Evolutionary conservation across 2,113 vertebrate genomes (phyloP).

Genomic region (Furnarius figulus): DNA sequence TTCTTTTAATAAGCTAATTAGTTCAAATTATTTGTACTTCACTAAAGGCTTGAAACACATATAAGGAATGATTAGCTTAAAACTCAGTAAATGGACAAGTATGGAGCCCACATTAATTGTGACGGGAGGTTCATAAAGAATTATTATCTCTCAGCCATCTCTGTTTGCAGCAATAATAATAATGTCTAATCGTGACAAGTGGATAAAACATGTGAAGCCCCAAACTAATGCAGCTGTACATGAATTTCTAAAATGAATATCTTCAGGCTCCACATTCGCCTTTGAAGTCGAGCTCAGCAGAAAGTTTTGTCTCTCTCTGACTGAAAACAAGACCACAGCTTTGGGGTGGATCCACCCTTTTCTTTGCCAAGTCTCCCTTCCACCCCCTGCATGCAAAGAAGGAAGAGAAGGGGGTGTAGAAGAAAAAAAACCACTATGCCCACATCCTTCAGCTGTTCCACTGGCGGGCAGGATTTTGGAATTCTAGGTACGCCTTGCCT

Average conservation of each 20-base stretch:
- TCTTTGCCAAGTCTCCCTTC: background rate
- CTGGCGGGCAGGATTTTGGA: background rate
- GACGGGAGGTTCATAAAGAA: constrained; percentile 75
- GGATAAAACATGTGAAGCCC: constrained; percentile 67
- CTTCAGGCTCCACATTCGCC: background rate
- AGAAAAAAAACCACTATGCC: background rate
- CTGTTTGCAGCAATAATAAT: constrained; percentile 73
- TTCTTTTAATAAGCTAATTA: constrained; percentile 81
- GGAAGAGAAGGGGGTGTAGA: background rate
- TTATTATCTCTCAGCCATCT: constrained; percentile 74
- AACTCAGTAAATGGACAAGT: constrained; percentile 71
- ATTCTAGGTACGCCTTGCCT: accelerated
- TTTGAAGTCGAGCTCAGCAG: constrained; percentile 51
- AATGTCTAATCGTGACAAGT: constrained; percentile 71
- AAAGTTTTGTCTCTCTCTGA: background rate
- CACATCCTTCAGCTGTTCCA: background rate
- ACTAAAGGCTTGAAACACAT: constrained; percentile 76
- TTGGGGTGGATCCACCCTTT: background rate
- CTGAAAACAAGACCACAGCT: background rate
- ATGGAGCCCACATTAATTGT: constrained; percentile 69
- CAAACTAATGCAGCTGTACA: constrained; percentile 68
- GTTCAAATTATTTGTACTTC: constrained; percentile 82
- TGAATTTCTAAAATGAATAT: constrained; percentile 55
- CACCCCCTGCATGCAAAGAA: background rate
- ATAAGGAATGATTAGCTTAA: constrained; percentile 76